Evolutionary conservation across 2,888 invertebrate species (phyloP), one percentile per base, ranked within the genome.

Genomic region (Troides oblongomaculatus): DNA sequence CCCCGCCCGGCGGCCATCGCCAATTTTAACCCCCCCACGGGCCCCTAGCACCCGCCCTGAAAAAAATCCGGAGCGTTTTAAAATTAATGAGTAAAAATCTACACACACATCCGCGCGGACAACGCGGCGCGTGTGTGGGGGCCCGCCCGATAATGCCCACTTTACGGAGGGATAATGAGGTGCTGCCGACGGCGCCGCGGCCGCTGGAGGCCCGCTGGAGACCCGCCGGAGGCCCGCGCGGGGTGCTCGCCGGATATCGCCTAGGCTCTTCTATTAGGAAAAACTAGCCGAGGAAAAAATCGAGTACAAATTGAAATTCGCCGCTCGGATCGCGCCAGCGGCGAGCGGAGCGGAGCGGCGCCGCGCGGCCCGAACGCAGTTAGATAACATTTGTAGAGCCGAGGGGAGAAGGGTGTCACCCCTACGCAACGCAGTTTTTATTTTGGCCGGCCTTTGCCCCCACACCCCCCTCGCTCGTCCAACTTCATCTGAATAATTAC

Each of bases 31-130:
- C 64, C 89, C 87, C 87, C 84, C 81, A 79, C 82, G 81, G 83
- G 81, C 88, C 89, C 89, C 88, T 85, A 85, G 88, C 89, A 88
- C 89, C 92, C 91, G 87, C 91, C 89, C 92, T 90, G 91, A 90
- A 93, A 92, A 93, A 93, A 93, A 93, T 93, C 92, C 93, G 83
- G 90, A 92, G 91, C 93, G 92, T 93, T 93, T 93, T 93, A 93
- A 93, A 93, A 93, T 93, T 93, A 93, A 93, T 93, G 93, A 93
- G 93, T 93, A 93, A 93, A 92, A 93, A 93, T 93, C 86, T 88
- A 93, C 93, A 91, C 92, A 92, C 90, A 91, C 93, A 89, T 81
- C 80, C 81, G 83, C 81, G 81, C 83, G 85, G 82, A 87, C 89
- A 86, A 86, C 85, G 81, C 74, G 79, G 78, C 80, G 84, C 84